Conservation (phyloP, 2,797 vertebrate species). For the Oryzias dopingdopingensis region DNA sequence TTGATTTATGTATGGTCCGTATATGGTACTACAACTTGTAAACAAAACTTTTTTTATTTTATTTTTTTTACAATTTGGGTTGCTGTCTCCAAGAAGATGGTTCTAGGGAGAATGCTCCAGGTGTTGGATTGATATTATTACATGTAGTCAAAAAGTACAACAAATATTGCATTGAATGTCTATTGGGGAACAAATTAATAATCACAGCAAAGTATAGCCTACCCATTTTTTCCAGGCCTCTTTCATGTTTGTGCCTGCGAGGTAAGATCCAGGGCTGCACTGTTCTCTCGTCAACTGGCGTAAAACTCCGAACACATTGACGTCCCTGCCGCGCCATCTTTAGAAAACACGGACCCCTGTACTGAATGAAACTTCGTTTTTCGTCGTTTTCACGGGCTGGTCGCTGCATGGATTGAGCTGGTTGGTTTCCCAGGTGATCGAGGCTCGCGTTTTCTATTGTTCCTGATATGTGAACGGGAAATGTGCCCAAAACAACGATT, state of each 20-base stretch:
- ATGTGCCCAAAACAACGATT: neutral
- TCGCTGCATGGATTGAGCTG: slow-evolving; percentile 27
- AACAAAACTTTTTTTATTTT: too few species aligned
- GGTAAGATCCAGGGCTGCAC: rapidly evolving
- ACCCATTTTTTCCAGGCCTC: too few species aligned
- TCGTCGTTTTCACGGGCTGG: slow-evolving; percentile 14
- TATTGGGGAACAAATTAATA: too few species aligned
- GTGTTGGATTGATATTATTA: too few species aligned
- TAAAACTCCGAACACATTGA: slow-evolving; percentile 52
- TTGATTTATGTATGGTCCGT: too few species aligned
- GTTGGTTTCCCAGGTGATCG: slow-evolving; percentile 32
- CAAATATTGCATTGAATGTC: too few species aligned
- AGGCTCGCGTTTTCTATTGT: rapidly evolving
- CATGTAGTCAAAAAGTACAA: too few species aligned
- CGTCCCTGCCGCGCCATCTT: slow-evolving; percentile 77
- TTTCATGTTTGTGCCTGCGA: slow-evolving; percentile 21
- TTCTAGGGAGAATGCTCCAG: too few species aligned
- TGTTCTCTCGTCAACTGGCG: slow-evolving; percentile 4
- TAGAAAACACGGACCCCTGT: slow-evolving; percentile 58
- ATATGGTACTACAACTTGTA: too few species aligned
- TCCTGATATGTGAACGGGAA: neutral
- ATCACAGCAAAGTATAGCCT: too few species aligned
- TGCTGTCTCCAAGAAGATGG: too few species aligned
- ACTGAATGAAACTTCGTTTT: slow-evolving; percentile 65
- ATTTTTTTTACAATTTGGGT: too few species aligned